Evolutionary conservation across 2,888 invertebrate species (phyloP).

Genomic region (Oscheius sp.): DNA sequence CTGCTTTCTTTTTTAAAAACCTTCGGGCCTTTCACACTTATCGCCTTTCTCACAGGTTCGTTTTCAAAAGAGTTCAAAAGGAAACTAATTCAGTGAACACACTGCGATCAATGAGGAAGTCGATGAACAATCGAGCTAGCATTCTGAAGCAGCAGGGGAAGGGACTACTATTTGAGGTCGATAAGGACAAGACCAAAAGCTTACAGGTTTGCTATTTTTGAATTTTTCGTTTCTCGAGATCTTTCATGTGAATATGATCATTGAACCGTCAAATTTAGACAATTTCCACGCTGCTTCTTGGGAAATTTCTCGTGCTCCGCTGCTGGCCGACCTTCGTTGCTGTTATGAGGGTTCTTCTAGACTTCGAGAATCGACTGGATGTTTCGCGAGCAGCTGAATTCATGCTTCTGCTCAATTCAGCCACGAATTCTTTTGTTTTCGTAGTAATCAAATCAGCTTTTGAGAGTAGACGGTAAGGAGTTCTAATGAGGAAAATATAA

Average conservation of each 20-base stretch:
- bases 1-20: slow-evolving; percentile 56
- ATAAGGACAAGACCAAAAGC: slow-evolving; percentile 58
- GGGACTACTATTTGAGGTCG: slow-evolving; percentile 55
- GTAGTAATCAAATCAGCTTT: slow-evolving; percentile 61
- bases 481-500: background rate
- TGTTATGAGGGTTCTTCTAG: slow-evolving; percentile 32
- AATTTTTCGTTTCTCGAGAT: background rate
- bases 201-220: slow-evolving; percentile 39
- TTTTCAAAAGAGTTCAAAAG: slow-evolving; percentile 3
- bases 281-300: slow-evolving; percentile 56
- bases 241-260: no score
- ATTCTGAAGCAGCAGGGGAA: slow-evolving; percentile 60
- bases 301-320: slow-evolving; percentile 56
- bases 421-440: slow-evolving; percentile 59
- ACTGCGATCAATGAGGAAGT: slow-evolving; percentile 49
- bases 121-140: slow-evolving; percentile 57
- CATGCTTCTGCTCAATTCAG: slow-evolving; percentile 56
- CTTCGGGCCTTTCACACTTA: slow-evolving; percentile 57
- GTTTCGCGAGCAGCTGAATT: slow-evolving; percentile 37
- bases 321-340: slow-evolving; percentile 57
- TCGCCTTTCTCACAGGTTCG: slow-evolving; percentile 51
- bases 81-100: slow-evolving; percentile 30
- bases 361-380: background rate
- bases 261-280: slow-evolving; percentile 38
- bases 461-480: slow-evolving; percentile 48